Base-by-base conservation (phyloP, 2,113 vertebrate species). In the Choloepus hoffmanni region DNA sequence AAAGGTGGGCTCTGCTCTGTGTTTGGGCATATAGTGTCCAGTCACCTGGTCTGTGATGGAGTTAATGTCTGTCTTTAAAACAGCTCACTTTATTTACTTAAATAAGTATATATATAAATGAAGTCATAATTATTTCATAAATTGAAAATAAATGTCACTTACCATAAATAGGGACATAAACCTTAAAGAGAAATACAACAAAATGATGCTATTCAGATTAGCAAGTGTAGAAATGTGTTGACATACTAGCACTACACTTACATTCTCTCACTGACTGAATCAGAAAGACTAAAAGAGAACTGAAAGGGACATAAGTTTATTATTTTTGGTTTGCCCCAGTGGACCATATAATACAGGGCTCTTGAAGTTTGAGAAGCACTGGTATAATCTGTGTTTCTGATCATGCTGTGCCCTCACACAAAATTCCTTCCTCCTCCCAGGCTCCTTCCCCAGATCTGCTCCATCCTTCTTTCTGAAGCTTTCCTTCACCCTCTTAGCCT, bases 201-300 rank as follows among this genome's bases (percentile, higher is more conserved):
- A 94, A 88, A 84, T 30, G 1, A 45, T 82, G 48, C 48, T 55
- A 5, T 74, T 85, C 33, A 65, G 3, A 67, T 85, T 87, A 88
- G 11, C 72, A 90, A 45, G 33, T 65, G 9, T 70, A 79, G 16
- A 36, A 36, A 85, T 4, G 18, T 85, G 7, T 76, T 77, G 28
- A 84, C 50, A 79, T 70, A 40, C n/a, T 65, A 72, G 11, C 55
- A 10, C 24, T 82, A 19, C 92, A 63, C 92, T n/a, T 85, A n/a
- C 77, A 60, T 30, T 68, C 90, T 60, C 60, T 90, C 16, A 21
- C 2, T 81, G 53, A 87, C 67, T 73, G 28, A 78, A 65, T 88
- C 90, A 77, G 36, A 88, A 88, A 60, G 36, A 94, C 16, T 53
- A 40, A 55, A 86, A 89, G 63, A 50, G 26, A 84, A 87, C 23